Evolutionary conservation across 2,797 vertebrate genomes (phyloP).

Genomic region (Channallabes apus): DNA sequence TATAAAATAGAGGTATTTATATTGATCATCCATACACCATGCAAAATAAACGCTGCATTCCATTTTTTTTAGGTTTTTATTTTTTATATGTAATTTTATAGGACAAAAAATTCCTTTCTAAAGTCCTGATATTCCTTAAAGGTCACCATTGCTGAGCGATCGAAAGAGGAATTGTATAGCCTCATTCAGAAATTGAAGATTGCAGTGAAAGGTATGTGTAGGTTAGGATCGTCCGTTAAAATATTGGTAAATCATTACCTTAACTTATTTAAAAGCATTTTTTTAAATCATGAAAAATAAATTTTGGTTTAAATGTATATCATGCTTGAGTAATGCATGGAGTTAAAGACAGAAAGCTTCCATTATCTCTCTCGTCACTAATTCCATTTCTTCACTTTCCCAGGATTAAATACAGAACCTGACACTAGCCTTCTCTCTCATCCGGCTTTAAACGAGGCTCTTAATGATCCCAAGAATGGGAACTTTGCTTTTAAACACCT

Average conservation of each 20-base stretch:
- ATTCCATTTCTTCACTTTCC: background rate
- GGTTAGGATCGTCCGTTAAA: background rate
- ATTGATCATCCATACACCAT: background rate
- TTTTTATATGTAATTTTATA: background rate
- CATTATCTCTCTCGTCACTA: background rate
- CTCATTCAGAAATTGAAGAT: slow-evolving; percentile 80
- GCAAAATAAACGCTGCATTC: background rate
- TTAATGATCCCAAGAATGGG: slow-evolving; percentile 88
- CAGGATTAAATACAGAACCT: slow-evolving; percentile 76
- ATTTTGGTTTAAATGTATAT: background rate
- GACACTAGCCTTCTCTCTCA: slow-evolving; percentile 79
- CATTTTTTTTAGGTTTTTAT: background rate
- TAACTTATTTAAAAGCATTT: background rate
- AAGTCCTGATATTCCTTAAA: slow-evolving; percentile 56
- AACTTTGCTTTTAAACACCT: slow-evolving; percentile 90
- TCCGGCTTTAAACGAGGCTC: slow-evolving; percentile 76
- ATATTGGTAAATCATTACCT: background rate
- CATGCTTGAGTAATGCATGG: background rate
- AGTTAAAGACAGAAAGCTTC: background rate
- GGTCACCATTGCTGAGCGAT: slow-evolving; percentile 79
- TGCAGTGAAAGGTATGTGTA: slow-evolving; percentile 76
- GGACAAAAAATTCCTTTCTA: background rate
- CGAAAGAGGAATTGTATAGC: slow-evolving; percentile 75
- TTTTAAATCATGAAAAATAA: background rate
- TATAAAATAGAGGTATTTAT: background rate